Evolutionary conservation across 2,797 vertebrate genomes (phyloP), one percentile per base, ranked within the genome.

Genomic region (Sparus aurata): DNA sequence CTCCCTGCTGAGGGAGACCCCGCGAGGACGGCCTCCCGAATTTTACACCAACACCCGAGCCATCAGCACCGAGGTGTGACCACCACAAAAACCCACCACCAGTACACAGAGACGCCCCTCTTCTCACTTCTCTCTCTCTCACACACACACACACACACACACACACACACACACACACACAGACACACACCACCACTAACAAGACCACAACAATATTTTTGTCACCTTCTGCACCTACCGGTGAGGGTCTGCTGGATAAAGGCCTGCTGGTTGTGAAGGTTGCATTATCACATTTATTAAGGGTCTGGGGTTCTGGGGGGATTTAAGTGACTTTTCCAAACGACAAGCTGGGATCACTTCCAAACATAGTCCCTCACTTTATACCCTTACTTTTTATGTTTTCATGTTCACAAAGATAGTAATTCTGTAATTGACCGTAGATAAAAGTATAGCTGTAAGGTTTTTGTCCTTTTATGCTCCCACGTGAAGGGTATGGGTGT

Each of bases 21-120:
- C 92, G 63, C 76, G 89, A 83, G 87, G 93, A 9, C 86, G 94
- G 4, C 88, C 86, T 59, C 95, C 91, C 0, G 96, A 98, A 75
- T 92, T 95, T 87, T 97, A 96, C 94, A 96, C 94, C 5, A 97
- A 97, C 93, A 96, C 95, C 22, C 95, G 95, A 84, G 97, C 97
- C 92, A 93, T 98, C 93, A 99, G 97, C 94, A 99, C 98, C 0
- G 97, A 98, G 17, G 98, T 99, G 92, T 99, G 93, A 97, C 78
- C 77, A 4, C 68, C 61, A 49, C 41, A 9, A 59, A 54, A 13
- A 1, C 45, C 55, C 30, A 58, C 68, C 50, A 46, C 72, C 27
- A 54, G 43, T 9, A 49, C 43, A 71, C 38, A 63, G 58, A 30
- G 10, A 66, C 52, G 38, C 25, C 6, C 23, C 16, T 59, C 18